These are phyloP conservation scores for Mallotus villosus DNA, from an alignment of 2,797 vertebrate species.

Conservation along the genomic window DNA sequence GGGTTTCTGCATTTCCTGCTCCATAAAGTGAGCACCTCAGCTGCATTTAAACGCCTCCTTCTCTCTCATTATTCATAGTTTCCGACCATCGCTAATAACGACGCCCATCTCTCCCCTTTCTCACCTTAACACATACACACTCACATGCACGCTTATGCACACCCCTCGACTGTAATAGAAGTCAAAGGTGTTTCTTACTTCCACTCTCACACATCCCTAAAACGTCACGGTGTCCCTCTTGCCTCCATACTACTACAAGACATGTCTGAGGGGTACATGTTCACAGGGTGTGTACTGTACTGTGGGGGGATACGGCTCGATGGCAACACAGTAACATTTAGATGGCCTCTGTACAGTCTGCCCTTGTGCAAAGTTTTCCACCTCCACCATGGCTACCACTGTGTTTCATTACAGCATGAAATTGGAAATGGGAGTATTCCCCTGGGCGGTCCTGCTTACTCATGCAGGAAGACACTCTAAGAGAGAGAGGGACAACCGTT, in stretches of 20 bases:
- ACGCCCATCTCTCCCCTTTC: background rate
- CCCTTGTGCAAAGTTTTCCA: constrained; percentile 29
- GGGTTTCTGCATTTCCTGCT: constrained; percentile 36
- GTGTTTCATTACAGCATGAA: constrained; percentile 83
- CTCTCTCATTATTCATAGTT: constrained; percentile 52
- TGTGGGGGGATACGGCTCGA: no score
- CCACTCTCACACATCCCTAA: constrained; percentile 17
- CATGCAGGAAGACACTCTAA: constrained; percentile 68
- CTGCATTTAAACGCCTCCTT: constrained; percentile 30
- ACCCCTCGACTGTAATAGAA: constrained; percentile 29
- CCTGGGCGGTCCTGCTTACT: constrained; percentile 69
- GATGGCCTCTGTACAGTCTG: background rate
- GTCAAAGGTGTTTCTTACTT: constrained; percentile 42
- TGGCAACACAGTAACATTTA: constrained; percentile 2
- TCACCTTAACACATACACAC: background rate
- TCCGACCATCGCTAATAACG: constrained; percentile 39
- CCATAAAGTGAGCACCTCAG: constrained; percentile 41
- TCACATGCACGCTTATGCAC: background rate
- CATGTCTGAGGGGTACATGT: no score
- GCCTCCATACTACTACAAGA: background rate
- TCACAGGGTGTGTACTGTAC: no score
- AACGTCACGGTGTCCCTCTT: background rate
- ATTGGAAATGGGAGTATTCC: constrained; percentile 76
- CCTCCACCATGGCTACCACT: constrained; percentile 67
- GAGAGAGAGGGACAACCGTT: constrained; percentile 51